Evolutionary conservation across 2,113 vertebrate genomes (phyloP).

Genomic region (Podarcis raffonei): DNA sequence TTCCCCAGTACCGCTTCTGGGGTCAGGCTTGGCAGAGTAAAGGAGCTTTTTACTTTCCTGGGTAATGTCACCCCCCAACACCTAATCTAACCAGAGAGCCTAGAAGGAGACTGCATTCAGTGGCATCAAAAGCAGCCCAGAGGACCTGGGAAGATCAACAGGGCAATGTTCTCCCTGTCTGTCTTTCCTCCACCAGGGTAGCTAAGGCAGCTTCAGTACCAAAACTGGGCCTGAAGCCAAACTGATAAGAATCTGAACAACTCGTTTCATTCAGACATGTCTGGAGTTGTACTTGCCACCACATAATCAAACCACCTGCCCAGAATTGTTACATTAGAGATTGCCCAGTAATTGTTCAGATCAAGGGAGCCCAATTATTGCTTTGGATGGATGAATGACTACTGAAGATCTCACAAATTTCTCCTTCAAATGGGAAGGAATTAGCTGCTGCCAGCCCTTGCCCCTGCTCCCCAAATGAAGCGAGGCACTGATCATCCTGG

Average conservation of each 20-base stretch:
- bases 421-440: background rate
- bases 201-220: background rate
- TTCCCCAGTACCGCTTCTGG: background rate
- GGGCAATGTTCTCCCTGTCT: background rate
- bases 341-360: background rate
- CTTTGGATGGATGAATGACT: background rate
- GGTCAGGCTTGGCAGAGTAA: background rate
- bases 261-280: conserved; percentile 1
- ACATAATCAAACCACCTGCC: background rate
- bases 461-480: background rate
- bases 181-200: background rate
- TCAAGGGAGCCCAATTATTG: background rate
- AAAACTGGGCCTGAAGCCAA: background rate
- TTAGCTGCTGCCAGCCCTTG: background rate
- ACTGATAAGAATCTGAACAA: background rate
- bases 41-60: too few relatives aligned
- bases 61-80: too few relatives aligned
- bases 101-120: background rate
- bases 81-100: background rate
- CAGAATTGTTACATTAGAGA: background rate
- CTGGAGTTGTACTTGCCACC: background rate
- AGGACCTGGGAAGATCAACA: background rate
- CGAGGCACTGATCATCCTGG: background rate
- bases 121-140: background rate
- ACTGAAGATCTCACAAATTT: background rate